Evolutionary conservation across 2,113 vertebrate genomes (phyloP).

Genomic region (Oryzias woworae): DNA sequence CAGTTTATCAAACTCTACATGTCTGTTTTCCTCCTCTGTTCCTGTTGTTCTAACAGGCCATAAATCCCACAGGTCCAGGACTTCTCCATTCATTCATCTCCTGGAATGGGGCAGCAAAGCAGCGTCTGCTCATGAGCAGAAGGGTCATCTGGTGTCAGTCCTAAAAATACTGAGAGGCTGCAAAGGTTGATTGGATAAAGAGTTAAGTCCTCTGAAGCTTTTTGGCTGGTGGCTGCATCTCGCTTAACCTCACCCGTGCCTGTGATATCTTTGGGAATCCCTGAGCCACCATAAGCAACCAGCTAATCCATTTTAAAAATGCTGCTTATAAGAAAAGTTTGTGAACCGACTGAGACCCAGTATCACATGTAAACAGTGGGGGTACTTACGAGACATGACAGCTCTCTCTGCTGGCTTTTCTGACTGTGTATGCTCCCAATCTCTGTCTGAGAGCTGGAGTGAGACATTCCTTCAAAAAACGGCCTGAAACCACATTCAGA

Average conservation of each 20-base stretch:
- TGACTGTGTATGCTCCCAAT: slow-evolving; percentile 78
- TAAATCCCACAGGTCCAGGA: slow-evolving; percentile 60
- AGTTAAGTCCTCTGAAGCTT: slow-evolving; percentile 12
- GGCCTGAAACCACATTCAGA: slow-evolving; percentile 64
- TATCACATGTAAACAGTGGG: slow-evolving; percentile 20
- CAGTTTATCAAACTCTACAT: slow-evolving; percentile 44
- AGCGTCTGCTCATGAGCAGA: slow-evolving; percentile 33
- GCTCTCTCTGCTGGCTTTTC: slow-evolving; percentile 71
- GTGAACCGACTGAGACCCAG: slow-evolving; percentile 10
- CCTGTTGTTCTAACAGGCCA: slow-evolving; percentile 43
- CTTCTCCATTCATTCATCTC: slow-evolving; percentile 45
- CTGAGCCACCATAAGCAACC: slow-evolving; percentile 29
- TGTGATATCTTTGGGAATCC: slow-evolving; percentile 47
- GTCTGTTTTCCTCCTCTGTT: slow-evolving; percentile 35
- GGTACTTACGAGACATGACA: slow-evolving; percentile 71
- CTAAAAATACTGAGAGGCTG: slow-evolving; percentile 62
- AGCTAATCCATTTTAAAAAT: slow-evolving; percentile 40
- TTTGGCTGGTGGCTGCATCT: slow-evolving; percentile 24
- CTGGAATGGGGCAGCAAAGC: slow-evolving; percentile 32
- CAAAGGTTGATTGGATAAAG: slow-evolving; percentile 34
- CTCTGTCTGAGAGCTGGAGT: slow-evolving; percentile 82
- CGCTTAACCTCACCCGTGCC: slow-evolving; percentile 33
- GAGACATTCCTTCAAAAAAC: slow-evolving; percentile 81
- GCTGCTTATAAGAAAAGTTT: slow-evolving; percentile 27
- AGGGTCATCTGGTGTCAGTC: slow-evolving; percentile 51